phyloP scores from a whole-genome alignment of 2,113 vertebrate species.

The Tetrax tetrax region DNA sequence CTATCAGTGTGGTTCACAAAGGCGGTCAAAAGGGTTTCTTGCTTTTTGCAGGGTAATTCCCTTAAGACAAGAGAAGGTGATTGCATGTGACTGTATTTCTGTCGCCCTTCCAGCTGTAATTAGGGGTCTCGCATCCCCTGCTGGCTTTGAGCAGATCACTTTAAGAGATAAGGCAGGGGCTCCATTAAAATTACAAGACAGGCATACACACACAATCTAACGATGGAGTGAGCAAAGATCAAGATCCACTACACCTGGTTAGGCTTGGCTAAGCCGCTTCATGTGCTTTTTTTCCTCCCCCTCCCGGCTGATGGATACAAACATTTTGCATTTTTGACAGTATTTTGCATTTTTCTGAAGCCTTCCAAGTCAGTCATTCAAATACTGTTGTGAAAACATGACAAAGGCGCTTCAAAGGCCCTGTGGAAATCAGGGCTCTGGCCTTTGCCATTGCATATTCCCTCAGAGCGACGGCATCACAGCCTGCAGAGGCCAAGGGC shows the following conservation, averaged over 20 bases:
- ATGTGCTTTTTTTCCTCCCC: neutral
- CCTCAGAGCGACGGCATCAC: rapidly evolving
- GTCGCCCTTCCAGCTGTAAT: neutral
- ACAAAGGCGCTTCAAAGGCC: neutral
- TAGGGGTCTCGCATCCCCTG: slow-evolving; percentile 41
- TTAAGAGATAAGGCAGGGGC: neutral
- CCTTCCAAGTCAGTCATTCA: neutral
- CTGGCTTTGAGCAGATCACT: slow-evolving; percentile 50
- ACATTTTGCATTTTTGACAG: neutral
- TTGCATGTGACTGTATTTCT: slow-evolving; percentile 25
- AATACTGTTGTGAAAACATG: neutral
- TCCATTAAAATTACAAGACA: neutral
- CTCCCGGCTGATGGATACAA: neutral
- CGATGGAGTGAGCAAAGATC: slow-evolving; percentile 25
- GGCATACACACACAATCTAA: neutral
- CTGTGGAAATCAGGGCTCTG: neutral
- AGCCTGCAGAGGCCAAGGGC: slow-evolving; percentile 10
- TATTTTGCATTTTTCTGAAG: neutral
- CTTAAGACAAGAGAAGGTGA: slow-evolving; percentile 2
- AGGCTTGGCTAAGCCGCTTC: neutral
- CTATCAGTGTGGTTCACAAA: neutral
- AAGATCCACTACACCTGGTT: neutral
- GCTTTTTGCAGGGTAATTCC: slow-evolving; percentile 22
- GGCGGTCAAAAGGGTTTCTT: neutral
- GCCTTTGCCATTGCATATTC: neutral